Evolutionary conservation across 2,888 invertebrate genomes (phyloP).

Genomic region (Rhagonycha fulva): DNA sequence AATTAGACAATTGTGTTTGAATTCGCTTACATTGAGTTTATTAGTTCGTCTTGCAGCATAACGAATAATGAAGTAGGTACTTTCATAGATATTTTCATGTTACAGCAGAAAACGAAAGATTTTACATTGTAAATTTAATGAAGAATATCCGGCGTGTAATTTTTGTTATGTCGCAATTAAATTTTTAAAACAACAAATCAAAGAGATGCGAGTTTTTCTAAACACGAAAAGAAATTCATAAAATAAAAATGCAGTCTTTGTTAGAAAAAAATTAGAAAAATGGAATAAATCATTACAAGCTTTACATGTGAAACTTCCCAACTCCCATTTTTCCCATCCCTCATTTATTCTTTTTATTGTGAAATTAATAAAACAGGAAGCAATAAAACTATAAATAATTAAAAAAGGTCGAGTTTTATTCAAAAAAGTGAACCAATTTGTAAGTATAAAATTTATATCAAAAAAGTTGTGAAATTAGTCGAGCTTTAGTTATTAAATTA

Average conservation of each 20-base stretch:
- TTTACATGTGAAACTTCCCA: not conserved
- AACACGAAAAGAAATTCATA: not conserved
- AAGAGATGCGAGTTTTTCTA: not conserved
- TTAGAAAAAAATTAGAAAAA: not conserved
- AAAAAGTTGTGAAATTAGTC: not conserved
- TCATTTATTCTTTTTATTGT: not conserved
- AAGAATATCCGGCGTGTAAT: too few relatives aligned
- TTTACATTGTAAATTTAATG: not conserved
- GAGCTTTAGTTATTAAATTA: not conserved
- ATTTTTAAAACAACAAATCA: not conserved
- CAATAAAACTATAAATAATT: not conserved
- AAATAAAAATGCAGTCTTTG: not conserved
- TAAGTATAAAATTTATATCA: not conserved
- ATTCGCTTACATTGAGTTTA: conserved; percentile 41
- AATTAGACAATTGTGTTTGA: conserved; percentile 49
- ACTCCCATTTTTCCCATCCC: not conserved
- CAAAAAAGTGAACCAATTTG: not conserved
- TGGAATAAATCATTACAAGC: not conserved
- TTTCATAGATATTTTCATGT: conserved; percentile 15
- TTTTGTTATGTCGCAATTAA: not conserved
- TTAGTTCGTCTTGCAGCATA: conserved; percentile 17
- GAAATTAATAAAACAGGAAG: not conserved
- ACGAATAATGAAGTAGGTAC: conserved; percentile 14
- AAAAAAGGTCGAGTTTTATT: not conserved
- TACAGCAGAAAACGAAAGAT: conserved; percentile 10